phyloP scores from a whole-genome alignment of 2,888 invertebrate genomes.

The Apodemia mormo region DNA sequence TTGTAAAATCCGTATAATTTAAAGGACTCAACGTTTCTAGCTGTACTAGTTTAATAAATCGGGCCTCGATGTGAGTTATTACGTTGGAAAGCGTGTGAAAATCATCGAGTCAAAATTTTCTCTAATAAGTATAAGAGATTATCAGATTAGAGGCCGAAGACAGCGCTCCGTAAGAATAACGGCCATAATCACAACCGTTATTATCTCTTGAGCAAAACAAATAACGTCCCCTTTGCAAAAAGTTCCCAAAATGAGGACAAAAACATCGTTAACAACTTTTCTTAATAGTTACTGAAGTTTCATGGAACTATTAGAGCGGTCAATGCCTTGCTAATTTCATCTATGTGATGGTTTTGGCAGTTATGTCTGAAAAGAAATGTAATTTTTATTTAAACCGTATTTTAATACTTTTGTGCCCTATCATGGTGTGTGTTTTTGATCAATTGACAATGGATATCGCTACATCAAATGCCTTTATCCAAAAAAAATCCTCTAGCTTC shows the following conservation, averaged over 20 bases:
- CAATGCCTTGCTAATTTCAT: background rate
- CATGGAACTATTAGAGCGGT: background rate
- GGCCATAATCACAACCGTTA: background rate
- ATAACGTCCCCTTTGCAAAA: background rate
- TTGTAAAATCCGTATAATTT: no score
- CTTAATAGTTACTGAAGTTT: background rate
- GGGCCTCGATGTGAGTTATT: background rate
- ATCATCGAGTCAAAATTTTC: background rate
- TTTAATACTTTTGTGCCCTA: no score
- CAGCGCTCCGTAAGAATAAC: background rate
- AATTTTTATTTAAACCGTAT: no score
- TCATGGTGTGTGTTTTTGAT: no score
- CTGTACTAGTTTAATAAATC: no score
- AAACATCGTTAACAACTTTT: constrained; percentile 1
- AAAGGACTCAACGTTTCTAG: no score
- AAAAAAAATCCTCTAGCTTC: no score
- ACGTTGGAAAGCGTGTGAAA: background rate
- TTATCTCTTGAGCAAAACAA: constrained; percentile 10
- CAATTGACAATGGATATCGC: no score
- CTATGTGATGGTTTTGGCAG: no score
- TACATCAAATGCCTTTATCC: no score
- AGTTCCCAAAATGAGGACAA: background rate
- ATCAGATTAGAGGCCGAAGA: background rate
- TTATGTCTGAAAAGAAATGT: background rate
- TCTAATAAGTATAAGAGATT: background rate